Evolutionary conservation across 2,797 vertebrate species (phyloP).

Genomic region (Halcyon leucocephala): DNA sequence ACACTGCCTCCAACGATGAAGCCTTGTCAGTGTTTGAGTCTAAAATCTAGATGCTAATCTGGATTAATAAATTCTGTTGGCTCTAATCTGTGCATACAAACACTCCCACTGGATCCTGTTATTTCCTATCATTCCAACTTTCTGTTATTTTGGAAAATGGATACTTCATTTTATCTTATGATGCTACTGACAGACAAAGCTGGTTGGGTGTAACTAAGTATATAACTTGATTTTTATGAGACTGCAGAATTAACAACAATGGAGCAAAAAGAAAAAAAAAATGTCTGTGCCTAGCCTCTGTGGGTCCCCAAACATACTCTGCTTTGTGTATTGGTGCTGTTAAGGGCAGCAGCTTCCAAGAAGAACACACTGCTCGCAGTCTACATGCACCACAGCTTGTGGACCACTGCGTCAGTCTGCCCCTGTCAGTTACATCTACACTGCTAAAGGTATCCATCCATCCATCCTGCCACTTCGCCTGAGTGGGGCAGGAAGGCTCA

Average conservation of each 20-base stretch:
- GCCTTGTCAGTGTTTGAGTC: neutral
- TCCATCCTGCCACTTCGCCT: neutral
- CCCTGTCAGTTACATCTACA: neutral
- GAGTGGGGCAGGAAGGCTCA: neutral
- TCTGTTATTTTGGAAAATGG: neutral
- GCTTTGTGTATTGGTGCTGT: neutral
- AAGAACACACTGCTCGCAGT: accelerated
- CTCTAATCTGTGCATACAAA: neutral
- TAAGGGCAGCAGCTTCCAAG: neutral
- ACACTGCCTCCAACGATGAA: neutral
- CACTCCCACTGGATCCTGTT: neutral
- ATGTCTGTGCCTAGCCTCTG: neutral
- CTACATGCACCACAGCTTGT: neutral
- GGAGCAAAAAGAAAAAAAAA: neutral
- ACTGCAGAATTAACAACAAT: neutral
- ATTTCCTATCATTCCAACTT: neutral
- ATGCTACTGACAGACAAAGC: neutral
- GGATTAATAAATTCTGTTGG: neutral
- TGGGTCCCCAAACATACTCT: neutral
- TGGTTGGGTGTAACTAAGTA: neutral
- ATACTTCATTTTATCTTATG: neutral
- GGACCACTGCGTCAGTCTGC: neutral
- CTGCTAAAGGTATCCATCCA: neutral
- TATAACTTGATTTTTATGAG: neutral
- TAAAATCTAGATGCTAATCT: neutral